Conservation (phyloP, 1,140 invertebrate genomes). For the Adelges cooleyi region DNA sequence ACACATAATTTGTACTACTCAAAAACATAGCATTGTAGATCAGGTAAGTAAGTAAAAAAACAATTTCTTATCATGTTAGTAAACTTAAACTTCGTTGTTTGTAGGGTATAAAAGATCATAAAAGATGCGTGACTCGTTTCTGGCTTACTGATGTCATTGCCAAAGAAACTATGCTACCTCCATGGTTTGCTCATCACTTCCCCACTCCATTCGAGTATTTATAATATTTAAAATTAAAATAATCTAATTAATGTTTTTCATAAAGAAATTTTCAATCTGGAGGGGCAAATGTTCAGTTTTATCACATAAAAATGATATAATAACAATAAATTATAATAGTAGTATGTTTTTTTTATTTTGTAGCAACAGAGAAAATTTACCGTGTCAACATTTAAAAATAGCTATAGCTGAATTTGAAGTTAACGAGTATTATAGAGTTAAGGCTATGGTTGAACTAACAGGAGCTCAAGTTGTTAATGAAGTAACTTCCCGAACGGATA, state of each 20-base stretch:
- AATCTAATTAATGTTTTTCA: no score
- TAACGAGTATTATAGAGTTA: constrained; percentile 64
- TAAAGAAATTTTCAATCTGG: no score
- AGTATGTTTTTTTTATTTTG: no score
- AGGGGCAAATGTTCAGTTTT: no score
- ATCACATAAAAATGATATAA: no score
- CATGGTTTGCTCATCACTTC: constrained; percentile 83
- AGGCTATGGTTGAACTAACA: constrained; percentile 64
- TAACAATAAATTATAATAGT: no score
- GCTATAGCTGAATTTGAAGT: constrained; percentile 73
- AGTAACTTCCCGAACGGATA: constrained; percentile 48
- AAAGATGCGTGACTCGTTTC: constrained; percentile 80
- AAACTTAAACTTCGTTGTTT: constrained; percentile 14
- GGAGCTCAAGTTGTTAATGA: constrained; percentile 70
- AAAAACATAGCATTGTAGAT: constrained; percentile 74
- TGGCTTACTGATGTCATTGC: constrained; percentile 86
- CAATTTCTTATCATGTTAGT: background rate
- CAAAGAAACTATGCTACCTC: constrained; percentile 70
- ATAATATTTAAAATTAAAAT: no score
- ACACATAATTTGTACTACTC: constrained; percentile 81
- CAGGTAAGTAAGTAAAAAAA: constrained; percentile 42
- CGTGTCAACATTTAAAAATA: constrained; percentile 51
- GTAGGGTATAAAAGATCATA: constrained; percentile 60
- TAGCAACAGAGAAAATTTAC: constrained; percentile 40
- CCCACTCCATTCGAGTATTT: constrained; percentile 60